Base-by-base conservation (phyloP, 2,888 invertebrate genomes). In the Clunio marinus region DNA sequence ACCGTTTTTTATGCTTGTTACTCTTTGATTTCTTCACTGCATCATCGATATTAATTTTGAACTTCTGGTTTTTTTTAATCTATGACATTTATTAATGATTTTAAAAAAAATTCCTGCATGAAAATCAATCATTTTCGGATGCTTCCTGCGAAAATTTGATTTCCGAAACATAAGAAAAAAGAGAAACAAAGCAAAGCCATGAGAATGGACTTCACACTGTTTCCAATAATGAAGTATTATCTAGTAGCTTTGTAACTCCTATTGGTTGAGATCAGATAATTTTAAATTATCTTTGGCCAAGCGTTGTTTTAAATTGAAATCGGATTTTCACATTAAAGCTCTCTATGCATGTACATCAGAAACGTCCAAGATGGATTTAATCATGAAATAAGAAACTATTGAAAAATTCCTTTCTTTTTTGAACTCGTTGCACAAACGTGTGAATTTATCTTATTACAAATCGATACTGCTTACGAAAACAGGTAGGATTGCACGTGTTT, bases 401-500 rank as follows among this genome's bases (percentile, higher is more conserved):
- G 13, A 45, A 20, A n/a, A 57, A 57, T 57, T 25, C 27, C 25
- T 27, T 24, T 57, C 25, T 25, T 32, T 32, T 51, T 3, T 15
- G 3, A 5, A 17, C 41, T n/a, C 15, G n/a, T 41, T 41, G 10
- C 41, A 32, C 7, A 35, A 63, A 24, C 63, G 46, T 63, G 63
- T 46, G 63, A 63, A 63, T 63, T 63, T 63, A 63, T 45, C 63
- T 63, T n/a, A 28, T 46, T 63, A 63, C 46, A 46, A 63, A 27
- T 62, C 62, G 13, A 62, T 62, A n/a, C 25, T 62, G 37, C n/a
- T 37, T n/a, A 37, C 15, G 10, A 41, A 41, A 41, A 10, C 41
- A 41, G 41, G 15, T n/a, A 51, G 17, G 20, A 15, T 17, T 46
- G 46, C 63, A 63, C 63, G 63, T 63, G 63, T 46, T 45, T 17